Conservation (phyloP, 64 coral and sea anemone species). For the Montipora foliosa region DNA sequence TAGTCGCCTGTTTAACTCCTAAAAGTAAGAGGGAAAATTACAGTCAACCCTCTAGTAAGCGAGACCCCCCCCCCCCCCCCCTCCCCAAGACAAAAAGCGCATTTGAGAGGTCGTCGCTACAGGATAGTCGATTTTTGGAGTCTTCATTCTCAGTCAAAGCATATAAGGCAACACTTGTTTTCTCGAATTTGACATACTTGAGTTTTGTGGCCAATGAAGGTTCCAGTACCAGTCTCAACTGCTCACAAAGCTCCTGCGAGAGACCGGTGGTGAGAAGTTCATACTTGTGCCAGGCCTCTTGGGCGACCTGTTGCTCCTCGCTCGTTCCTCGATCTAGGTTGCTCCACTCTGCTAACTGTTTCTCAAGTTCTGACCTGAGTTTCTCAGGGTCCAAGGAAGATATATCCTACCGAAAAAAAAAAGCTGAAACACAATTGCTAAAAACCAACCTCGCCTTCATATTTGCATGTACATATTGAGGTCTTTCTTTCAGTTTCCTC, state of each 20-base stretch:
- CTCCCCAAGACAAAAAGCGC: no score
- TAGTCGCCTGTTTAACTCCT: no score
- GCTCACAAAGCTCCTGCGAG: conserved; percentile 95
- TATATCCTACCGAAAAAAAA: background rate
- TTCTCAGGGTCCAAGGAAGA: conserved; percentile 80
- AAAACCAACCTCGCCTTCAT: no score
- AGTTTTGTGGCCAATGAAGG: conserved; percentile 94
- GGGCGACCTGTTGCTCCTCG: conserved; percentile 73
- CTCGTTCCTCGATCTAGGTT: conserved; percentile 44
- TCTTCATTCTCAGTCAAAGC: no score
- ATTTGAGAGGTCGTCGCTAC: background rate
- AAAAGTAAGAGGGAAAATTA: no score
- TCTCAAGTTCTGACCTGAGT: conserved; percentile 83
- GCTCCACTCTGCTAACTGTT: conserved; percentile 80
- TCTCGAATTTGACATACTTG: conserved; percentile 60
- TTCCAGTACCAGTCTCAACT: conserved; percentile 94
- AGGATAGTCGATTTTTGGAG: no score
- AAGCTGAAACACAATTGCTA: no score
- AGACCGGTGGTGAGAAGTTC: conserved; percentile 85
- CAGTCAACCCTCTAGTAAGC: no score
- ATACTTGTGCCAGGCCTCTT: conserved; percentile 92
- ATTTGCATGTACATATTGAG: no score
- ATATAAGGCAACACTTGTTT: background rate
- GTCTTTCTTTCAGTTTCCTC: no score
- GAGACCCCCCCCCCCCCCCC: no score